These are phyloP conservation scores for Thera britannica DNA, from an alignment of 2,888 invertebrate species.

Conservation along the genomic window DNA sequence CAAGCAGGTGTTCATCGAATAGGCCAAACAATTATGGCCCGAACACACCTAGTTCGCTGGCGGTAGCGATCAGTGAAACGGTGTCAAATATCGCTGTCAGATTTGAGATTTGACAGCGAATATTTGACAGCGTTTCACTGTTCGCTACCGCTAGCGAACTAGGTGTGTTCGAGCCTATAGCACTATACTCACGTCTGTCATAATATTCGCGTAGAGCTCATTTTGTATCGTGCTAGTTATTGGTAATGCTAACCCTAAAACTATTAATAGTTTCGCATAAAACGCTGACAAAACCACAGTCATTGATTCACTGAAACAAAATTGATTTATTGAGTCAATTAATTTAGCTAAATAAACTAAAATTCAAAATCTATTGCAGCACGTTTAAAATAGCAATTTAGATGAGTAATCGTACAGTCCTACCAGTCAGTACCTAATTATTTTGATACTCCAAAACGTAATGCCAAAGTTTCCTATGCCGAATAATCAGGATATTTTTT, in stretches of 20 bases:
- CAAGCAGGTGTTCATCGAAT: no score
- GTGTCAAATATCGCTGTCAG: no score
- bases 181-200: conserved; percentile 69
- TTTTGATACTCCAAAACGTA: background rate
- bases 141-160: no score
- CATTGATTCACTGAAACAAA: conserved; percentile 84
- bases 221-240: conserved; percentile 86
- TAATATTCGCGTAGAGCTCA: conserved; percentile 75
- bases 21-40: no score
- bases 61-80: no score
- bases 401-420: conserved; percentile 6
- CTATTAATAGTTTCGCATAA: conserved; percentile 87
- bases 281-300: conserved; percentile 86
- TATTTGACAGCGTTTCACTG: no score
- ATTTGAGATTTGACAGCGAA: no score
- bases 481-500: no score
- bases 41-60: no score
- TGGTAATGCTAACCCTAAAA: conserved; percentile 87
- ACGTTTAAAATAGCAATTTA: conserved; percentile 15
- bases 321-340: conserved; percentile 31
- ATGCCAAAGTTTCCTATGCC: background rate
- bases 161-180: no score
- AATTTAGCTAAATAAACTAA: conserved; percentile 39
- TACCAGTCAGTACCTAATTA: background rate
- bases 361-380: conserved; percentile 34